These are phyloP conservation scores for Rhinopithecus roxellana DNA, from an alignment of 2,113 vertebrate species.

Conservation along the genomic window DNA sequence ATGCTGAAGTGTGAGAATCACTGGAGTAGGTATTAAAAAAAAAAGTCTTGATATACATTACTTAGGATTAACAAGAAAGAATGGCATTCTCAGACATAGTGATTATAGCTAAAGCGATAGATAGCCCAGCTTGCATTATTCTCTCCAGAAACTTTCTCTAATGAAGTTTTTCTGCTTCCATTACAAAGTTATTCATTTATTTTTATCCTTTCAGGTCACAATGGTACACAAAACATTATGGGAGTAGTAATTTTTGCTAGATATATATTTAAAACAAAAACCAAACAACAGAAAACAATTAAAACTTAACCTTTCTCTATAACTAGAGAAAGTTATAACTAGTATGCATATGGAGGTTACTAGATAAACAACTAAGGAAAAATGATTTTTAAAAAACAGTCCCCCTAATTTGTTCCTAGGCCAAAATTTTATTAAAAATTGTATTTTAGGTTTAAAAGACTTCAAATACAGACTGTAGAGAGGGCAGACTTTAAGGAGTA, in stretches of 20 bases:
- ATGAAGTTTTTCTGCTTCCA: not conserved
- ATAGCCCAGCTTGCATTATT: not conserved
- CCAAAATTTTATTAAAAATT: slow-evolving; percentile 42
- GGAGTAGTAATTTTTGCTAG: slow-evolving; percentile 15
- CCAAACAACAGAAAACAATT: not conserved
- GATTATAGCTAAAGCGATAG: not conserved
- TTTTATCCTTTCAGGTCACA: slow-evolving; percentile 29
- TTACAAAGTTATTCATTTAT: not conserved
- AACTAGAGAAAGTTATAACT: not conserved
- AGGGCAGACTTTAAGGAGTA: not conserved
- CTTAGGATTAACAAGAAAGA: not conserved
- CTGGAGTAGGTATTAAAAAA: not conserved
- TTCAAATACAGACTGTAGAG: not conserved
- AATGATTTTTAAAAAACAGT: not conserved
- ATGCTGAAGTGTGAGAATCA: not conserved
- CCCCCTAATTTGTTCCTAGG: not conserved
- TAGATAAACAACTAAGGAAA: not conserved
- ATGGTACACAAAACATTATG: not conserved
- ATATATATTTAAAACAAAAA: not conserved
- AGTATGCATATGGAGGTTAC: not conserved
- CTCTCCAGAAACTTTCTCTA: slow-evolving; percentile 10
- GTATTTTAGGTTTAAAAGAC: slow-evolving; percentile 27
- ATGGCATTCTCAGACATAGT: not conserved
- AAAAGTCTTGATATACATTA: not conserved
- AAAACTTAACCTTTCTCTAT: slow-evolving; percentile 23